Evolutionary conservation across 2,888 invertebrate genomes (phyloP), one percentile per base, ranked within the genome.

Genomic region (Spilosoma lubricipeda): DNA sequence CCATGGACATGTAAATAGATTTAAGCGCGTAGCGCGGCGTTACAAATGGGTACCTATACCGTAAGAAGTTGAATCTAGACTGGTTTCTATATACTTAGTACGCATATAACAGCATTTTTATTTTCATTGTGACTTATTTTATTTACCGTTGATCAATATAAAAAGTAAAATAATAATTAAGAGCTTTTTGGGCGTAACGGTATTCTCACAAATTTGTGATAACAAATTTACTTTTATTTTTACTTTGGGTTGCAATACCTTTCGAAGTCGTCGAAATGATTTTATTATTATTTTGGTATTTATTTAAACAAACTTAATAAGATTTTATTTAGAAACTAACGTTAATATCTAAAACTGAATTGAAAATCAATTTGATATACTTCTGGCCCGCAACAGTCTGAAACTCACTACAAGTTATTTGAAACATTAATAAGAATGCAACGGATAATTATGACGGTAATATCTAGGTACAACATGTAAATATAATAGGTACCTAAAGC

Each of bases 121-220:
- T 84, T 87, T 87, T 86, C 86, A 87, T 87, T 87, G 85, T 89
- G 86, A 87, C 87, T 88, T 88, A 86, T 86, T 87, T 82, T 87
- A 82, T 89, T 89, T 91, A 91, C 91, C 89, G 92, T 90, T 91
- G 78, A 78, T 80, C 77, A 83, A 85, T 86, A 88, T 81, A 84
- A 84, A 85, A 90, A 88, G 88, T 85, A 87, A 87, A 85, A 86
- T 87, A 90, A 36, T 45, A 89, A 72, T 87, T 87, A 85, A 85
- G 84, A 81, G 84, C 74, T 79, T 80, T 83, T 73, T 70, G 64
- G 70, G 76, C 56, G 68, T 90, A 90, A 85, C 89, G 87, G 89
- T 88, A 88, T 67, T 70, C 59, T 52, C 71, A 64, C n/a, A 39
- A 39, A 56, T 77, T 74, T 68, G 74, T 36, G 67, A 71, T 39